Evolutionary conservation across 1,140 invertebrate genomes (phyloP).

Genomic region (Leptonema lineaticorne): DNA sequence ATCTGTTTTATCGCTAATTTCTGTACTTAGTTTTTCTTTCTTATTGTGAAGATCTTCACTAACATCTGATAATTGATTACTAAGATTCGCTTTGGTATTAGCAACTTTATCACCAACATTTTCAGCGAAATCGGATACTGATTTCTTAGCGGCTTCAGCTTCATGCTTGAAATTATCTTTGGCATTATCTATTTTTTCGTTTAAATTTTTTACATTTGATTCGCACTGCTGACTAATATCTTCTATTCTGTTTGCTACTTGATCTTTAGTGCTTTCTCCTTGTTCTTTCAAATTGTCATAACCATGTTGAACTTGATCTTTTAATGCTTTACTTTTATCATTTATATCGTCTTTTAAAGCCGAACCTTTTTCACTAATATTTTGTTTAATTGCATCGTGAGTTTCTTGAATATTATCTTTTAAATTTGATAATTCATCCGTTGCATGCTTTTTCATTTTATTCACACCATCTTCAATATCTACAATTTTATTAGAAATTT

Average conservation of each 20-base stretch:
- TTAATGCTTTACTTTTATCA: neutral
- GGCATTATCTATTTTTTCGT: neutral
- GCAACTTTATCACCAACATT: neutral
- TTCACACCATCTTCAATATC: constrained; percentile 29
- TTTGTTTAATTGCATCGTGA: neutral
- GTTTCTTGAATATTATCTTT: neutral
- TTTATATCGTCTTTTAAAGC: neutral
- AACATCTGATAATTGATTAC: neutral
- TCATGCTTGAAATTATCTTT: neutral
- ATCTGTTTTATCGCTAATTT: neutral
- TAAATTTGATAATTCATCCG: neutral
- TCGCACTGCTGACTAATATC: neutral
- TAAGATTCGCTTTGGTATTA: neutral
- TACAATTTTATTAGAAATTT: constrained; percentile 37
- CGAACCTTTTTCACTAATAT: constrained; percentile 1
- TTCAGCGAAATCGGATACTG: neutral
- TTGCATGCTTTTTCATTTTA: neutral
- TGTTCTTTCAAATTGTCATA: neutral
- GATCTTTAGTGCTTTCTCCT: neutral
- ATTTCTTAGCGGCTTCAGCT: neutral
- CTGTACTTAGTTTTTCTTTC: constrained; percentile 42
- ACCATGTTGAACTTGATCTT: neutral
- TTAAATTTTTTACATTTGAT: neutral
- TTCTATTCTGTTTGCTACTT: neutral
- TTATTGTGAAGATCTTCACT: constrained; percentile 6